phyloP scores from a whole-genome alignment of 2,113 vertebrate species.

The Salminus brasiliensis region DNA sequence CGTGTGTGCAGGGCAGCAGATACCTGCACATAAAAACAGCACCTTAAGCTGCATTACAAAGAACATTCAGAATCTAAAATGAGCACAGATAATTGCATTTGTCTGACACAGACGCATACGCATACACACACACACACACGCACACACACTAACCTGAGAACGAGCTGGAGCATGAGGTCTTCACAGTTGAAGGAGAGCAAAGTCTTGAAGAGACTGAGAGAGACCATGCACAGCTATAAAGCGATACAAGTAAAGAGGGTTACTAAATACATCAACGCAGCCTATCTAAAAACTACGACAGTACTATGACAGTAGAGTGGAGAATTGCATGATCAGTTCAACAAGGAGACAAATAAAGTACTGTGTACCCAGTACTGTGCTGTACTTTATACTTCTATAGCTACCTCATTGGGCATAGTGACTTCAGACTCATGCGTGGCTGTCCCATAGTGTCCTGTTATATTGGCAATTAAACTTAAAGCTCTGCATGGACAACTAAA shows the following conservation, averaged over 20 bases:
- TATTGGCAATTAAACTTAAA: too few species aligned
- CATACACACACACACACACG: conserved; percentile 25
- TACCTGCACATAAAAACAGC: conserved; percentile 77
- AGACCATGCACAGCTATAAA: conserved; percentile 94
- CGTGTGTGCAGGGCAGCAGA: conserved; percentile 93
- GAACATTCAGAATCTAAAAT: not conserved
- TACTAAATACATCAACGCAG: not conserved
- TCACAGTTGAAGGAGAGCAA: conserved; percentile 94
- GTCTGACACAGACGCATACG: conserved; percentile 18
- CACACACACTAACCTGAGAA: conserved; percentile 81
- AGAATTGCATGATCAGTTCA: too few species aligned
- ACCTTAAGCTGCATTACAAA: not conserved
- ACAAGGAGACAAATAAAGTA: too few species aligned
- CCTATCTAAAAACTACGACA: not conserved
- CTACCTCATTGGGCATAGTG: too few species aligned
- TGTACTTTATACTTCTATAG: too few species aligned
- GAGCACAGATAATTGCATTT: not conserved
- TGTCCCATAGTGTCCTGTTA: too few species aligned
- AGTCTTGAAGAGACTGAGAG: conserved; percentile 93
- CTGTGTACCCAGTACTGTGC: too few species aligned
- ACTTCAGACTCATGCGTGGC: too few species aligned
- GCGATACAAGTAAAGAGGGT: not conserved
- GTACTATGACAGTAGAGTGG: not conserved
- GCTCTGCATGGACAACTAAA: too few species aligned
- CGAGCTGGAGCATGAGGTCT: conserved; percentile 93